These are phyloP conservation scores for Bergia sp. DNA, from an alignment of 92 coral and sea anemone species.

Conservation along the genomic window DNA sequence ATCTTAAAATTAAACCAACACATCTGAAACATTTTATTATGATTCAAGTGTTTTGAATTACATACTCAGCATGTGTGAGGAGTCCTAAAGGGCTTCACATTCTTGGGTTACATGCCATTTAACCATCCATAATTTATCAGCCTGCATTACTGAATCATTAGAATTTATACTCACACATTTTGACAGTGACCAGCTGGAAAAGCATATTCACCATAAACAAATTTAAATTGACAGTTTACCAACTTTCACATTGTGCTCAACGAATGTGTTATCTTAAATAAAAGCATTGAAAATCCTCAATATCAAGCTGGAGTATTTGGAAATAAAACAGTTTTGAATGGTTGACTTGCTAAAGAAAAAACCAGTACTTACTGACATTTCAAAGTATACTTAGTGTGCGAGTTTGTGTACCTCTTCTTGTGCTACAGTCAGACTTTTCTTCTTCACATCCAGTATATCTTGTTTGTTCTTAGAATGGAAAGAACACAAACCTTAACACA, in stretches of 20 bases:
- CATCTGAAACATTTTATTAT: background rate
- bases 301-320: too few relatives aligned
- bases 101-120: background rate
- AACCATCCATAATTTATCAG: background rate
- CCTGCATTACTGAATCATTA: background rate
- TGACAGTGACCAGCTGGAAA: too few relatives aligned
- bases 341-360: background rate
- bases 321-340: too few relatives aligned
- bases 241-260: too few relatives aligned
- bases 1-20: too few relatives aligned
- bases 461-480: conserved; percentile 74
- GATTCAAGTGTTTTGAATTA: background rate
- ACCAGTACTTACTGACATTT: background rate
- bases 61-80: background rate
- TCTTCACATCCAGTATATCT: conserved; percentile 81
- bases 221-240: too few relatives aligned
- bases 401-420: conserved; percentile 80
- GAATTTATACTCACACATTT: too few relatives aligned
- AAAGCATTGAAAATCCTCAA: too few relatives aligned
- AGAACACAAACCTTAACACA: background rate
- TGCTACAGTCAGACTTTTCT: conserved; percentile 83
- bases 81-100: background rate
- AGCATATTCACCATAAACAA: too few relatives aligned
- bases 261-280: too few relatives aligned
- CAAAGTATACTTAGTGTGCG: background rate